Evolutionary conservation across 2,113 vertebrate species (phyloP).

Genomic region (Eretmochelys imbricata): DNA sequence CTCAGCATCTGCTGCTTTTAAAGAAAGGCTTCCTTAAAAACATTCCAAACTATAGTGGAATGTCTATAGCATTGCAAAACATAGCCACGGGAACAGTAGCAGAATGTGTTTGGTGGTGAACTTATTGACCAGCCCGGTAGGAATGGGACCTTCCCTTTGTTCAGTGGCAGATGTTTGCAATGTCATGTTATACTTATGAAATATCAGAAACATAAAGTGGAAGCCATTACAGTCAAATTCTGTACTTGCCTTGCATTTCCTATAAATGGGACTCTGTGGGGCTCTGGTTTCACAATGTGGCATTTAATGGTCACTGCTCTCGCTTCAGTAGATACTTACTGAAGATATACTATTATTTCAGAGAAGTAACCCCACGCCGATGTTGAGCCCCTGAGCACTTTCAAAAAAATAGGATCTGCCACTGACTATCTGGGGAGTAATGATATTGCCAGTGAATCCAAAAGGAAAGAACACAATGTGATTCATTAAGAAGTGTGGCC

Average conservation of each 20-base stretch:
- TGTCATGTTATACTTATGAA: neutral
- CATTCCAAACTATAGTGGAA: neutral
- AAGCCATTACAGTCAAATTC: neutral
- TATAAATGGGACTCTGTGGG: neutral
- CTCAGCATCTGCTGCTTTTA: neutral
- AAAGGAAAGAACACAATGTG: neutral
- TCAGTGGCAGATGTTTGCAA: neutral
- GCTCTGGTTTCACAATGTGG: neutral
- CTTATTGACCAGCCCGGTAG: neutral
- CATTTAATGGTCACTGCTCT: neutral
- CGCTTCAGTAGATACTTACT: neutral
- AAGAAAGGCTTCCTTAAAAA: neutral
- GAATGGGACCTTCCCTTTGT: neutral
- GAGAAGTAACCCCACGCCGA: neutral
- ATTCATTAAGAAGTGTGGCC: neutral
- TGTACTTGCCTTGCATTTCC: neutral
- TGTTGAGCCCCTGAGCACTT: neutral
- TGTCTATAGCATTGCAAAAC: neutral
- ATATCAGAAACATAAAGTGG: neutral
- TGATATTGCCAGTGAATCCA: neutral
- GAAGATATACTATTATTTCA: neutral
- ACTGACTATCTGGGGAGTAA: neutral
- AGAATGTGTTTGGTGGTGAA: neutral
- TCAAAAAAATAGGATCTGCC: neutral
- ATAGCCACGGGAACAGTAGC: neutral